These are phyloP conservation scores for Dryoscopus gambensis DNA, from an alignment of 2,113 vertebrate species.

Conservation along the genomic window DNA sequence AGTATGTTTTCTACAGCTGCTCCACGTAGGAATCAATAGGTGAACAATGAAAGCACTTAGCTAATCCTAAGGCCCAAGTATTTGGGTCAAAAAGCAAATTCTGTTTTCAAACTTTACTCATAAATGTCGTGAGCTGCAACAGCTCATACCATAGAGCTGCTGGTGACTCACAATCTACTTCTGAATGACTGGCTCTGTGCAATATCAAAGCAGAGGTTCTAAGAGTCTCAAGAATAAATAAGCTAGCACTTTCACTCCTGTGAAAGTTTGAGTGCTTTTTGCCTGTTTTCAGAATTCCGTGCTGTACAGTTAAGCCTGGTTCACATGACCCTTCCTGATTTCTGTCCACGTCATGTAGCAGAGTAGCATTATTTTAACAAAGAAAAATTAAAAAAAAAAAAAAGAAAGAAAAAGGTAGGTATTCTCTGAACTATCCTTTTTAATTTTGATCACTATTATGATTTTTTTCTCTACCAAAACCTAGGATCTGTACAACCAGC, in stretches of 20 bases:
- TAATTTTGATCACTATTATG: neutral
- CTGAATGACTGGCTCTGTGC: neutral
- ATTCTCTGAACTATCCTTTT: neutral
- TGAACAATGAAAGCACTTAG: neutral
- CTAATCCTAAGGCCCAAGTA: neutral
- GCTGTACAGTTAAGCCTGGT: neutral
- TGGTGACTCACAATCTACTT: neutral
- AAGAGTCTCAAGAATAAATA: neutral
- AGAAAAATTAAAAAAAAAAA: too few relatives aligned
- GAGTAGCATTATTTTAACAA: neutral
- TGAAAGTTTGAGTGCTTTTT: neutral
- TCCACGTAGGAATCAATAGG: neutral
- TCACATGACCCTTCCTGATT: neutral
- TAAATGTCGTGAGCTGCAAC: neutral
- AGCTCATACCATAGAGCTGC: neutral
- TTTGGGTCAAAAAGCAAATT: neutral
- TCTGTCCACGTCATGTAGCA: neutral
- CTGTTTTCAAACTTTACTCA: neutral
- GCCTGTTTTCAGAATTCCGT: neutral
- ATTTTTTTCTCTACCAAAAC: neutral
- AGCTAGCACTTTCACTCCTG: neutral
- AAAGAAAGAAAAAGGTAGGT: neutral
- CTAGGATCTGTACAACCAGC: neutral
- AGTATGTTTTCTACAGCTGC: neutral
- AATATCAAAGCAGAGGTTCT: neutral